Percentiles rank a stretch among this genome's conserved stretches.
These are phyloP conservation scores for Miichthys miiuy DNA, from an alignment of 2,797 vertebrate species.

Conservation along the genomic window DNA sequence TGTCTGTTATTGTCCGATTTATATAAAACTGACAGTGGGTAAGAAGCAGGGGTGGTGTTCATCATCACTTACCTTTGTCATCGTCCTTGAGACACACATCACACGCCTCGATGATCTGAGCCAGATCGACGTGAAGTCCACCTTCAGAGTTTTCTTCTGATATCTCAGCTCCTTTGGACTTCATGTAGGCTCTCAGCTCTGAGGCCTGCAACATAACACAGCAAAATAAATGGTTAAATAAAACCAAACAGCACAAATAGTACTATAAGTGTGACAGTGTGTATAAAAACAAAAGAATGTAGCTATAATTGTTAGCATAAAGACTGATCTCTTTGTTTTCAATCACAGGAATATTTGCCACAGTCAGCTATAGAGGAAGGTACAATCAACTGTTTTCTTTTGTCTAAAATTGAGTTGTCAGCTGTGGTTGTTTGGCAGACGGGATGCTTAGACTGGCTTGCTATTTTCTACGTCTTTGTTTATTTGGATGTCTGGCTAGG, in stretches of 20 bases:
- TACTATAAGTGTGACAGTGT: neutral
- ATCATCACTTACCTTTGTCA: conserved; percentile 91
- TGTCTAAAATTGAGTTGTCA: fast-evolving
- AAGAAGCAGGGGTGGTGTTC: neutral
- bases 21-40: fast-evolving
- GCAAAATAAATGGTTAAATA: neutral
- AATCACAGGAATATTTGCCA: neutral
- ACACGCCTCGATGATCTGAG: conserved; percentile 96
- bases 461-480: conserved; percentile 6
- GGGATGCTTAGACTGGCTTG: neutral
- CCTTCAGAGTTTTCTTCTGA: conserved; percentile 97
- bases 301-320: neutral
- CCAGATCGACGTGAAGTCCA: conserved; percentile 94
- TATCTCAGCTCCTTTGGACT: conserved; percentile 97
- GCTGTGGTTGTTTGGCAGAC: too few relatives aligned
- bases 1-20: neutral
- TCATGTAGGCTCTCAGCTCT: conserved; percentile 94
- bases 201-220: conserved; percentile 84
- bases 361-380: neutral
- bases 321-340: neutral
- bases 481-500: conserved; percentile 12
- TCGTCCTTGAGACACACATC: conserved; percentile 97
- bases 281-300: neutral
- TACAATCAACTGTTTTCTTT: neutral
- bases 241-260: neutral